phyloP scores from a whole-genome alignment of 2,797 vertebrate species.

The Pitangus sulphuratus region DNA sequence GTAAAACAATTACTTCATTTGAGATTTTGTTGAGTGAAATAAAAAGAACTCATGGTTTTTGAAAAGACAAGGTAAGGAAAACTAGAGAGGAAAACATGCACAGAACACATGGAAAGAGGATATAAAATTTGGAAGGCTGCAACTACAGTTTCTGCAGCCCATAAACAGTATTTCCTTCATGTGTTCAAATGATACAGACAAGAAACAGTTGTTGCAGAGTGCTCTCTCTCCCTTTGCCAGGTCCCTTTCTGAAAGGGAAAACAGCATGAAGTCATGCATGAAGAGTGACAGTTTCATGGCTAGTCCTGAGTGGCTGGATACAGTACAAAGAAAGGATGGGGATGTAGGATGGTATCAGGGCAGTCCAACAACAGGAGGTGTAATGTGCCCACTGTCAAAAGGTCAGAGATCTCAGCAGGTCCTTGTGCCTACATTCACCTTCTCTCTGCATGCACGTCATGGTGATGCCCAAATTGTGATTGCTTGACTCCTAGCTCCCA shows the following conservation, averaged over 20 bases:
- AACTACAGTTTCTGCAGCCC: neutral
- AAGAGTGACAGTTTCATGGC: neutral
- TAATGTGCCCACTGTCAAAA: neutral
- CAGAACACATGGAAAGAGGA: neutral
- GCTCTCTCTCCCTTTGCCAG: neutral
- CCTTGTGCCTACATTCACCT: neutral
- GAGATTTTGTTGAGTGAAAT: neutral
- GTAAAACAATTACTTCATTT: slow-evolving; percentile 5
- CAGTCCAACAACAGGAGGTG: neutral
- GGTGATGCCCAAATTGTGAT: accelerated
- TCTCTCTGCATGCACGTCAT: accelerated
- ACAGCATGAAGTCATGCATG: neutral
- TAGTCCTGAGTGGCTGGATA: neutral
- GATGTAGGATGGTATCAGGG: neutral
- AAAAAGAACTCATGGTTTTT: neutral
- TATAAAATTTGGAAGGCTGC: neutral
- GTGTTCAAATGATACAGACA: neutral
- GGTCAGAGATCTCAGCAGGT: neutral
- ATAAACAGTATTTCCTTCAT: neutral
- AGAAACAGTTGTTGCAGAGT: neutral
- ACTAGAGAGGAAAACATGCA: neutral
- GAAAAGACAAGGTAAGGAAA: neutral
- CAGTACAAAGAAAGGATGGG: neutral
- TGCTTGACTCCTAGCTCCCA: neutral
- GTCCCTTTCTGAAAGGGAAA: neutral